These are phyloP conservation scores for Piezodorus guildinii DNA, from an alignment of 1,140 invertebrate species.

Conservation along the genomic window DNA sequence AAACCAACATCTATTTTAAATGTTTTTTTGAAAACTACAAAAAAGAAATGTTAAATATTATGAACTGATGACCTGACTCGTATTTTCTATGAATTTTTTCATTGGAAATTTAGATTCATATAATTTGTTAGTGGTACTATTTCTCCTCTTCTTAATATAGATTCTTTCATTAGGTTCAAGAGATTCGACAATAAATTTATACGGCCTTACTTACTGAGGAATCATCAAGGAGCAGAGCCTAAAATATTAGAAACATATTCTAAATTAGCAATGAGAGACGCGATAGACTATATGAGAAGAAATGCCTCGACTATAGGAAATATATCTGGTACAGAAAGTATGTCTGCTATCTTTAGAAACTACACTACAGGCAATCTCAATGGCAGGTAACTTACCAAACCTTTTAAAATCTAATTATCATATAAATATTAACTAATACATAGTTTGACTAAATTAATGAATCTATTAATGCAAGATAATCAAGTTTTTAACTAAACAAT, in stretches of 20 bases:
- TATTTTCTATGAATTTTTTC: too few species aligned
- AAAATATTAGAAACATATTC: slow-evolving; percentile 92
- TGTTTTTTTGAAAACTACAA: too few species aligned
- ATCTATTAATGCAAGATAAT: too few species aligned
- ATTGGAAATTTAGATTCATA: too few species aligned
- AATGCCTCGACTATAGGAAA: slow-evolving; percentile 73
- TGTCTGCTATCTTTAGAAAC: slow-evolving; percentile 79
- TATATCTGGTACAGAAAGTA: slow-evolving; percentile 72
- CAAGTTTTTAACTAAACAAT: too few species aligned
- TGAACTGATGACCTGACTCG: too few species aligned
- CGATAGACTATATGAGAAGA: slow-evolving; percentile 76
- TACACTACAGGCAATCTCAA: slow-evolving; percentile 71
- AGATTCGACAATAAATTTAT: slow-evolving; percentile 89
- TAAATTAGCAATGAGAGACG: slow-evolving; percentile 85
- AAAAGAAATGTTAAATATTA: too few species aligned
- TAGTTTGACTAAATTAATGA: too few species aligned
- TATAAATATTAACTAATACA: neutral
- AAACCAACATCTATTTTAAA: too few species aligned
- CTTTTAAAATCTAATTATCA: too few species aligned
- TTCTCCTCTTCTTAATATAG: too few species aligned
- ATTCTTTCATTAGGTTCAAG: slow-evolving; percentile 56
- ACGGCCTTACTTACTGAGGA: slow-evolving; percentile 70
- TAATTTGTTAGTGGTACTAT: too few species aligned
- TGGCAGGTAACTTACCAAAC: slow-evolving; percentile 48
- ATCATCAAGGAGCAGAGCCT: slow-evolving; percentile 75